phyloP scores from a whole-genome alignment of 2,797 vertebrate genomes.

The Microctenopoma steveboyesi region DNA sequence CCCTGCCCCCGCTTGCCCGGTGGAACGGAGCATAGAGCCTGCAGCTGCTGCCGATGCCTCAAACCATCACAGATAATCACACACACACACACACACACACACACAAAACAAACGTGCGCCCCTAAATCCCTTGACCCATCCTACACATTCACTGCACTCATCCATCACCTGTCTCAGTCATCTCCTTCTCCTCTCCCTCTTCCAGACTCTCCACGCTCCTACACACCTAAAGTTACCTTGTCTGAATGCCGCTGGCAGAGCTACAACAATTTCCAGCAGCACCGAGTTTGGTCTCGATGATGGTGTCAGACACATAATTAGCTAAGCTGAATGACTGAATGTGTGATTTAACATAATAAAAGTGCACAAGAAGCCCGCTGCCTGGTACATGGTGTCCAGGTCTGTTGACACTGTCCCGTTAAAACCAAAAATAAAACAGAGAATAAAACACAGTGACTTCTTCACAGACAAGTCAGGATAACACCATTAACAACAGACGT shows the following conservation, averaged over 20 bases:
- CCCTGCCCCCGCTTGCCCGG: constrained; percentile 44
- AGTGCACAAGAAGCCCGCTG: background rate
- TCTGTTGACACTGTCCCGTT: background rate
- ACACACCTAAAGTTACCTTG: constrained; percentile 52
- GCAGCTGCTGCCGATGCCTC: constrained; percentile 71
- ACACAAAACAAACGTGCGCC: constrained; percentile 27
- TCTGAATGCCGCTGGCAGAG: constrained; percentile 49
- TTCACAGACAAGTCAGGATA: constrained; percentile 11
- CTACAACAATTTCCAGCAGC: constrained; percentile 63
- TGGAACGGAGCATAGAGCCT: constrained; percentile 66
- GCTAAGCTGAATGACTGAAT: constrained; percentile 11
- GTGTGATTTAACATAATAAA: constrained; percentile 12
- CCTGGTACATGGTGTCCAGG: background rate
- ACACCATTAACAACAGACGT: constrained; percentile 38
- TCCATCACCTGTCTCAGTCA: constrained; percentile 71
- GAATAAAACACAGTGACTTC: constrained; percentile 4
- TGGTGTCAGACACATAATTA: constrained; percentile 28
- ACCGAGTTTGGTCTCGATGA: constrained; percentile 48
- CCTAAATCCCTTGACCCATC: constrained; percentile 68
- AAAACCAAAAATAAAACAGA: background rate
- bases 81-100: constrained; percentile 51
- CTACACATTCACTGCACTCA: constrained; percentile 70
- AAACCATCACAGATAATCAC: constrained; percentile 70
- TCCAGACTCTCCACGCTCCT: constrained; percentile 40
- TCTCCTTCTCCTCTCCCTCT: constrained; percentile 38